These are phyloP conservation scores for Cheilosia vulpina DNA, from an alignment of 2,888 invertebrate genomes.

Conservation along the genomic window DNA sequence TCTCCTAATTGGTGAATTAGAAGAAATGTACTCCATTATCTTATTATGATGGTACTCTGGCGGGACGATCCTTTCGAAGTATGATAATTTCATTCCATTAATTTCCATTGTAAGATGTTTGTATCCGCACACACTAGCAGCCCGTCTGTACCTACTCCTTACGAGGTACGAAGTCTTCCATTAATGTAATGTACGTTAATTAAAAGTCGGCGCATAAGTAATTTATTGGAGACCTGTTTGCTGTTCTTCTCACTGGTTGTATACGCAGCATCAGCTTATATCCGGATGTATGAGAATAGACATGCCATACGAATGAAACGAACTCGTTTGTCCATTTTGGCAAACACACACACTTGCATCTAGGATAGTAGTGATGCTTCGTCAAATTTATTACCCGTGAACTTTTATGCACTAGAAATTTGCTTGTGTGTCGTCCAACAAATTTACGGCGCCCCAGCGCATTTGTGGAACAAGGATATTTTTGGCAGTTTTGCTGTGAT, in stretches of 20 bases:
- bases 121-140: slow-evolving; percentile 46
- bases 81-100: slow-evolving; percentile 76
- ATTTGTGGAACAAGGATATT: slow-evolving; percentile 71
- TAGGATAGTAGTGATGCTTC: slow-evolving; percentile 46
- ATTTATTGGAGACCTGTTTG: slow-evolving; percentile 75
- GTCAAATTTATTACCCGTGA: slow-evolving; percentile 75
- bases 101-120: slow-evolving; percentile 75
- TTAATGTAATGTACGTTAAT: slow-evolving; percentile 74
- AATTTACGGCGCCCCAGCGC: slow-evolving; percentile 64
- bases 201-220: slow-evolving; percentile 74
- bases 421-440: slow-evolving; percentile 61
- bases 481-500: slow-evolving; percentile 72
- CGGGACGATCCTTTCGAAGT: slow-evolving; percentile 74
- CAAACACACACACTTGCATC: slow-evolving; percentile 1
- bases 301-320: slow-evolving; percentile 25
- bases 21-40: slow-evolving; percentile 76
- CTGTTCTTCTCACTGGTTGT: slow-evolving; percentile 29
- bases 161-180: slow-evolving; percentile 70
- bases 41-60: slow-evolving; percentile 74
- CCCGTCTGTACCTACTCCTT: slow-evolving; percentile 28
- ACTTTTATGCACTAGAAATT: slow-evolving; percentile 72
- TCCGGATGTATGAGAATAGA: slow-evolving; percentile 11
- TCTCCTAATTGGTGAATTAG: slow-evolving; percentile 74
- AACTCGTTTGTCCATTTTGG: slow-evolving; percentile 34
- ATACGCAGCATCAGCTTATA: neutral